phyloP scores from a whole-genome alignment of 2,113 vertebrate genomes.

The Podarcis muralis region DNA sequence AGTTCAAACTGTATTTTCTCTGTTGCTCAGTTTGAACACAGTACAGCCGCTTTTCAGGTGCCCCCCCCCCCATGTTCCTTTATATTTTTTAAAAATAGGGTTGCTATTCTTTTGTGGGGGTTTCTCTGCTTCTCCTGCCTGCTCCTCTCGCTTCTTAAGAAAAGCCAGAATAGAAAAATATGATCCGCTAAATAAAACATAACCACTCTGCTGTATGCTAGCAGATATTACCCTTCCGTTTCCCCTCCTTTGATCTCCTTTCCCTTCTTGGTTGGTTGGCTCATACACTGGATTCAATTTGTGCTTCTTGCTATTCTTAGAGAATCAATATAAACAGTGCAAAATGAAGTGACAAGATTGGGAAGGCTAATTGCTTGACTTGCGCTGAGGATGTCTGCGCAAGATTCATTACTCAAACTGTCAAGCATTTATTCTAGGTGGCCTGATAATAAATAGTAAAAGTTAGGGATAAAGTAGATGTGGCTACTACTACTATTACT shows the following conservation, averaged over 20 bases:
- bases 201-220: neutral
- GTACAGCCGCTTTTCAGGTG: neutral
- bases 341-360: conserved; percentile 3
- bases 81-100: neutral
- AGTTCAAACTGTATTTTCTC: neutral
- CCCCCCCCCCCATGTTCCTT: neutral
- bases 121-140: neutral
- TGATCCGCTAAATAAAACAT: conserved; percentile 1
- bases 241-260: conserved; percentile 4
- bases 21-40: neutral
- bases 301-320: conserved; percentile 27
- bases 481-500: neutral
- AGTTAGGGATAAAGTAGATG: neutral
- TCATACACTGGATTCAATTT: conserved; percentile 4
- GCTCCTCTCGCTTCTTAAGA: conserved; percentile 22
- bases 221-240: neutral
- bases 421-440: neutral
- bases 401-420: conserved; percentile 35
- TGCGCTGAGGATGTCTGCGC: neutral
- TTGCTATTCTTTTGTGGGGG: neutral
- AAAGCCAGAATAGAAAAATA: conserved; percentile 26
- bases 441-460: conserved; percentile 26
- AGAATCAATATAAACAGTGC: conserved; percentile 39
- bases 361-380: conserved; percentile 34
- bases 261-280: conserved; percentile 7